These are phyloP conservation scores for Bhutanitis thaidina DNA, from an alignment of 2,888 invertebrate species.

Conservation along the genomic window DNA sequence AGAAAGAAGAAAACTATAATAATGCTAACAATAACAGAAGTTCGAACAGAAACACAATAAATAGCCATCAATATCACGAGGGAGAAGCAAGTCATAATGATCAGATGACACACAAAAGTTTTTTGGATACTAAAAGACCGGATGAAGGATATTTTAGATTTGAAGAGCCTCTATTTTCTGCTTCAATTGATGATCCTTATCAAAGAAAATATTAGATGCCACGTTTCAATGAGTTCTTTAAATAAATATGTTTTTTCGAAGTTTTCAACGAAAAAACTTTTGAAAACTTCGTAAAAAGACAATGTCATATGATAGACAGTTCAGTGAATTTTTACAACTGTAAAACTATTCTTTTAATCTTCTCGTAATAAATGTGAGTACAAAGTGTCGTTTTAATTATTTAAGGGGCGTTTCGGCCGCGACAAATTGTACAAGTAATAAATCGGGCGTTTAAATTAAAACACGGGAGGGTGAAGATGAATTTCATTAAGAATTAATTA, in stretches of 20 bases:
- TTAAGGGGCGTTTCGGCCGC: conserved; percentile 46
- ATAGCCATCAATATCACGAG: conserved; percentile 72
- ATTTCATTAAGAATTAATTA: conserved; percentile 81
- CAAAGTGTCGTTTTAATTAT: conserved; percentile 60
- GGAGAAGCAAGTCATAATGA: conserved; percentile 50
- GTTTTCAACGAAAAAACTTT: conserved; percentile 35
- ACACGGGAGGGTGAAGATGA: conserved; percentile 77
- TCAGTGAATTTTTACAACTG: neutral
- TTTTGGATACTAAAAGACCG: conserved; percentile 53
- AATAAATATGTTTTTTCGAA: conserved; percentile 30
- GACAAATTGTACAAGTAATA: conserved; percentile 78
- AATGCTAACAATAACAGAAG: conserved; percentile 38
- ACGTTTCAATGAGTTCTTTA: neutral
- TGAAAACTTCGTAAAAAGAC: conserved; percentile 29
- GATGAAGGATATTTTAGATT: conserved; percentile 64
- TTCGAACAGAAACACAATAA: conserved; percentile 54
- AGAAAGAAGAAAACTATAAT: conserved; percentile 46
- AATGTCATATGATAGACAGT: neutral
- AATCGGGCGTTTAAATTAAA: conserved; percentile 77
- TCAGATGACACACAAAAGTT: conserved; percentile 54
- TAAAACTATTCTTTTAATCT: conserved; percentile 48
- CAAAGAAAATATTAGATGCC: conserved; percentile 60
- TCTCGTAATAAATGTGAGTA: conserved; percentile 71
- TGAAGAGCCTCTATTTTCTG: conserved; percentile 66
- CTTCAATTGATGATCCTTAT: conserved; percentile 64